Evolutionary conservation across 2,888 invertebrate genomes (phyloP).

Genomic region (Camptogramma bilineatum): DNA sequence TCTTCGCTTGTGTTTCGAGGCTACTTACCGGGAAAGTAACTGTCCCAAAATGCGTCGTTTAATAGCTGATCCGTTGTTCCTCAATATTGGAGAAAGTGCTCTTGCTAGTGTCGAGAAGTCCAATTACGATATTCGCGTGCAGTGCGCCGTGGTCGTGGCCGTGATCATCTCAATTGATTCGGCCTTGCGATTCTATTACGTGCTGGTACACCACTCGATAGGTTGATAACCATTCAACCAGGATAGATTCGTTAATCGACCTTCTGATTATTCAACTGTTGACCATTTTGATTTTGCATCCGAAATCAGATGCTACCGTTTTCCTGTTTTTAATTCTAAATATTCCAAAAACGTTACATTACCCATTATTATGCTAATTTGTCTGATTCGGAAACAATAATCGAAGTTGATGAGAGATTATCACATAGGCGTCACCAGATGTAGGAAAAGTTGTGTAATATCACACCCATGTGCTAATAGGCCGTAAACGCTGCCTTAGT

Average conservation of each 20-base stretch:
- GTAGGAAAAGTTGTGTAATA: constrained; percentile 68
- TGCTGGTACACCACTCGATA: constrained; percentile 52
- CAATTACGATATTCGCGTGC: constrained; percentile 35
- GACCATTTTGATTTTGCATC: constrained; percentile 32
- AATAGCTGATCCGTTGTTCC: constrained; percentile 20
- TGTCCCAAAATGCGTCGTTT: constrained; percentile 10
- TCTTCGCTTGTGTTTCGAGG: constrained; percentile 42
- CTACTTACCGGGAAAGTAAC: constrained; percentile 18
- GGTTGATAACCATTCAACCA: constrained; percentile 48
- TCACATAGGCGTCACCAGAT: constrained; percentile 51
- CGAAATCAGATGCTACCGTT: constrained; percentile 14
- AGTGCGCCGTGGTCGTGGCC: constrained; percentile 52
- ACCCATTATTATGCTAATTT: neutral
- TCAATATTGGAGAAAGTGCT: constrained; percentile 31
- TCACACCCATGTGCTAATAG: constrained; percentile 74
- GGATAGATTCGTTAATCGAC: constrained; percentile 47
- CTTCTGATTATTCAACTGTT: constrained; percentile 34
- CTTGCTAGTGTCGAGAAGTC: constrained; percentile 21
- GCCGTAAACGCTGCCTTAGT: constrained; percentile 53
- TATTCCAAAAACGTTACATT: neutral
- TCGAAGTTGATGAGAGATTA: constrained; percentile 22
- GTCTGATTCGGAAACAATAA: constrained; percentile 6
- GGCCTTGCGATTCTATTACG: constrained; percentile 75
- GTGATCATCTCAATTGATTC: constrained; percentile 70
- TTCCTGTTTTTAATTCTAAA: no score